Percentiles rank a stretch among this genome's conserved stretches.
phyloP scores from a whole-genome alignment of 2,888 invertebrate species.

The Myopa tessellatipennis region DNA sequence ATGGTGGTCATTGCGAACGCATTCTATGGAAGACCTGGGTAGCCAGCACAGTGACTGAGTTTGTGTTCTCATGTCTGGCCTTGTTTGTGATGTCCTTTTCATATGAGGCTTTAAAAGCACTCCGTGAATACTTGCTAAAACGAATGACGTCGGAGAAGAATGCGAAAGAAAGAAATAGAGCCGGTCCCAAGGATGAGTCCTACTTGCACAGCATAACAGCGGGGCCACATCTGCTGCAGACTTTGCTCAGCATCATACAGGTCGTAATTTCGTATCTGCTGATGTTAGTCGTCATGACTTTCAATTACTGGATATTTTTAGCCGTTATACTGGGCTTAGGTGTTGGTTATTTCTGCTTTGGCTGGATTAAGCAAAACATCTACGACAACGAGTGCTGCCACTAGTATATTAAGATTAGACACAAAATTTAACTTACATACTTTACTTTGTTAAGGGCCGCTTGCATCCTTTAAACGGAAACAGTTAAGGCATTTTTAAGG shows the following conservation, averaged over 20 bases:
- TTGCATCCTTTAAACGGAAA: too few species aligned
- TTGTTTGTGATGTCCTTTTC: conserved; percentile 89
- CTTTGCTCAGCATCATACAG: conserved; percentile 61
- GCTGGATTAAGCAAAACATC: conserved; percentile 60
- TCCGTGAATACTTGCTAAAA: conserved; percentile 68
- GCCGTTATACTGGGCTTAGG: conserved; percentile 63
- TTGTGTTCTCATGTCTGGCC: conserved; percentile 88
- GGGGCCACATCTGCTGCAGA: conserved; percentile 59
- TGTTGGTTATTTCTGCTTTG: conserved; percentile 65
- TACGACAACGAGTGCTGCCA: conserved; percentile 64
- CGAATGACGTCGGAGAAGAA: conserved; percentile 52
- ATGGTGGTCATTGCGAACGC: conserved; percentile 79
- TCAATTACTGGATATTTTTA: conserved; percentile 66
- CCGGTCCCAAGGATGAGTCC: conserved; percentile 53
- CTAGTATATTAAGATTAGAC: conserved; percentile 38
- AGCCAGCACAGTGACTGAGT: conserved; percentile 77
- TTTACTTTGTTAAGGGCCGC: too few species aligned
- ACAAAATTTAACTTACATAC: too few species aligned
- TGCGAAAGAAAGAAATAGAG: conserved; percentile 47
- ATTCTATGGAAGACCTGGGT: conserved; percentile 86
- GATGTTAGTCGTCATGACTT: conserved; percentile 67
- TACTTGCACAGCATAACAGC: conserved; percentile 55
- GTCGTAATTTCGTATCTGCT: conserved; percentile 63
- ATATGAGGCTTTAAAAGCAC: conserved; percentile 97
- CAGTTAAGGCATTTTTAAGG: background rate